These are phyloP conservation scores for Dolichoris vasculosae DNA, from an alignment of 1,140 invertebrate genomes.

Conservation along the genomic window DNA sequence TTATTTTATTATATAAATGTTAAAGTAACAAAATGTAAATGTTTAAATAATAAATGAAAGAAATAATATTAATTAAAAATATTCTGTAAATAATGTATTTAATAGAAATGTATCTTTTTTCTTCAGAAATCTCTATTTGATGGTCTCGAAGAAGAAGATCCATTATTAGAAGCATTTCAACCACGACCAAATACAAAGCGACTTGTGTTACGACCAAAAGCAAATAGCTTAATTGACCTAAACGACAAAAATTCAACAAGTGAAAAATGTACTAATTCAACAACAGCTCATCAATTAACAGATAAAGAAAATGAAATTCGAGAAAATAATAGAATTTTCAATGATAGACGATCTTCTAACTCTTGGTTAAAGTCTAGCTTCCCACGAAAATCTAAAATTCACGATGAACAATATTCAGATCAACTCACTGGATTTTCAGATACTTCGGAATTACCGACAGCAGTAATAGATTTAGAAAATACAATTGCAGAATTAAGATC, in stretches of 20 bases:
- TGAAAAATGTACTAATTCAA: neutral
- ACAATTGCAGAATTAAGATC: slow-evolving; percentile 60
- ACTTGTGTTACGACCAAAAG: slow-evolving; percentile 75
- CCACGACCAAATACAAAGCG: slow-evolving; percentile 80
- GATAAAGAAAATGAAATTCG: slow-evolving; percentile 39
- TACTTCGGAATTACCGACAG: neutral
- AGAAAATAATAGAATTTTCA: slow-evolving; percentile 43
- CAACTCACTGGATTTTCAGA: slow-evolving; percentile 38
- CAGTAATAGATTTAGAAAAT: slow-evolving; percentile 56
- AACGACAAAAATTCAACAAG: neutral
- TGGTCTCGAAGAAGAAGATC: slow-evolving; percentile 81
- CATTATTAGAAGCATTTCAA: slow-evolving; percentile 78
- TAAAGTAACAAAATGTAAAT: too few relatives aligned
- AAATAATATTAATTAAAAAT: too few relatives aligned
- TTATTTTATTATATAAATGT: too few relatives aligned
- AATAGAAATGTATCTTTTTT: neutral
- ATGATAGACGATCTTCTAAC: slow-evolving; percentile 65
- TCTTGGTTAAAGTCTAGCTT: slow-evolving; percentile 64
- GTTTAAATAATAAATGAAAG: too few relatives aligned
- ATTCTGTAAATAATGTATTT: too few relatives aligned
- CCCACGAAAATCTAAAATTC: slow-evolving; percentile 53
- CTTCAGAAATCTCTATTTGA: slow-evolving; percentile 81
- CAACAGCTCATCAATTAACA: neutral
- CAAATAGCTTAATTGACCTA: neutral
- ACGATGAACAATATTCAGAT: slow-evolving; percentile 42